A percentile compares a stretch with the other conserved stretches of the same genome.
Conservation (phyloP, 1,140 invertebrate genomes). For the Grapholita molesta region DNA sequence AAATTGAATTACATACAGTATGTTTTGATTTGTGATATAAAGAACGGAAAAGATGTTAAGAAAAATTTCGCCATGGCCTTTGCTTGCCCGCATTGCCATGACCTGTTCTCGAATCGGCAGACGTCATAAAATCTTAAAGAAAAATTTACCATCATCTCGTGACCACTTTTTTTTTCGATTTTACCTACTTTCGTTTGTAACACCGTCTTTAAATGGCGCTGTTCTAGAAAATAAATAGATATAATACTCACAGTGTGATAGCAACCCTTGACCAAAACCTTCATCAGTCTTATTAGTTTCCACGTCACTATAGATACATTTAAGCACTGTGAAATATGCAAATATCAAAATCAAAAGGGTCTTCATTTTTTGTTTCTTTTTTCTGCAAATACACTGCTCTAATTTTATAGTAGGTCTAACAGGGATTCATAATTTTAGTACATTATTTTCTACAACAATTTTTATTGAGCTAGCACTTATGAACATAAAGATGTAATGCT, state of each 20-base stretch:
- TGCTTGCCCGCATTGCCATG: too few species aligned
- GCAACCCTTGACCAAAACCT: not conserved
- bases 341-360: not conserved
- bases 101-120: too few species aligned
- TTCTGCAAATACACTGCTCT: not conserved
- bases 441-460: not conserved
- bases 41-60: too few species aligned
- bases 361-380: not conserved
- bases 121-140: too few species aligned
- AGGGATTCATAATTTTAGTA: not conserved
- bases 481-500: not conserved
- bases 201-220: too few species aligned
- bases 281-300: not conserved
- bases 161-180: too few species aligned
- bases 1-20: too few species aligned
- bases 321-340: not conserved
- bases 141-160: too few species aligned
- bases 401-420: not conserved
- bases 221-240: not conserved
- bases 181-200: too few species aligned
- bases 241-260: not conserved
- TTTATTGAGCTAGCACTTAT: not conserved
- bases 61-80: too few species aligned
- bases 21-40: too few species aligned
- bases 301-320: not conserved